These are phyloP conservation scores for Sebastes iracundus DNA, from an alignment of 2,797 vertebrate species.

Conservation along the genomic window DNA sequence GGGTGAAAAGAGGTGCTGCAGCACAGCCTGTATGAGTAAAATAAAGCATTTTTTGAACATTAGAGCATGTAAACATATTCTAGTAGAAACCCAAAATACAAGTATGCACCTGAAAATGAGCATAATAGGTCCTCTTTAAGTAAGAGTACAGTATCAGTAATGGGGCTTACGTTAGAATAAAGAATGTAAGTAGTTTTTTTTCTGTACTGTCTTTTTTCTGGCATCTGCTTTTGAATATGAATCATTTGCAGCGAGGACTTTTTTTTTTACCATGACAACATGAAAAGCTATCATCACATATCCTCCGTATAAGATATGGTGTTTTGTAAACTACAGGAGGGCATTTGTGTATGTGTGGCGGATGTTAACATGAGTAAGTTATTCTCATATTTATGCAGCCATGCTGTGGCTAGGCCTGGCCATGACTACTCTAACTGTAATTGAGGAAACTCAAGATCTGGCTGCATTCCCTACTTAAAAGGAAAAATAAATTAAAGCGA, in stretches of 20 bases:
- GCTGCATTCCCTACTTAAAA: conserved; percentile 43
- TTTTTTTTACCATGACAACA: conserved; percentile 2
- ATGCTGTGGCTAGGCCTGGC: not conserved
- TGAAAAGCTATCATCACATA: conserved; percentile 14
- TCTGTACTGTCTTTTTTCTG: not conserved
- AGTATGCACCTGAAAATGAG: too few species aligned
- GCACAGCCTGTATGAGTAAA: too few species aligned
- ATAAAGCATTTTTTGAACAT: too few species aligned
- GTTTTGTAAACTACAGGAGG: conserved; percentile 25
- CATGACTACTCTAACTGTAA: conserved; percentile 56
- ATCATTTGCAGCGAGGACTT: not conserved
- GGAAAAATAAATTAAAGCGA: conserved; percentile 58
- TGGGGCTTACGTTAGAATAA: not conserved
- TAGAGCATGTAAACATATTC: too few species aligned
- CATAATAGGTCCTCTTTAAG: not conserved
- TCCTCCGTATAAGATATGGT: conserved; percentile 12
- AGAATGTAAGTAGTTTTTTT: not conserved
- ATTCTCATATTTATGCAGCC: conserved; percentile 64
- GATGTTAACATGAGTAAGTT: conserved; percentile 18
- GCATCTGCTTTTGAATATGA: not conserved
- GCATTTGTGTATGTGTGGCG: not conserved
- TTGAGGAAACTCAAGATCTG: conserved; percentile 59
- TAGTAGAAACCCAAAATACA: too few species aligned
- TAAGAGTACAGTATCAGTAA: not conserved
- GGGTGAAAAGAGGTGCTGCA: too few species aligned